Evolutionary conservation across 2,888 invertebrate genomes (phyloP).

Genomic region (Neoaliturus tenellus): DNA sequence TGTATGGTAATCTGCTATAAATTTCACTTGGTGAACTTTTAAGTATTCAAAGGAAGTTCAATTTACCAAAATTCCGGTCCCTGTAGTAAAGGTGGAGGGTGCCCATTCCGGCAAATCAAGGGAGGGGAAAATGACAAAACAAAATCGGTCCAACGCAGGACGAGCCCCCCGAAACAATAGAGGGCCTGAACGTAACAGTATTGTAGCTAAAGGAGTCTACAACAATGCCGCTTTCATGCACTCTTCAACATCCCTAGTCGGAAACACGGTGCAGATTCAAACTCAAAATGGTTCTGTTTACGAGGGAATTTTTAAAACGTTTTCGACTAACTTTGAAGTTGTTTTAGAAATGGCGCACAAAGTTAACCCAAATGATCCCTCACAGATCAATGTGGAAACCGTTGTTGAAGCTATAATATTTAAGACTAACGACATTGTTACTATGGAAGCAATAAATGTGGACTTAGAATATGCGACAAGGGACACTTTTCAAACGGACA

Average conservation of each 20-base stretch:
- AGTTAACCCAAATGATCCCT: conserved; percentile 79
- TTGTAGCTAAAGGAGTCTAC: conserved; percentile 90
- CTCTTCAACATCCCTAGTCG: conserved; percentile 90
- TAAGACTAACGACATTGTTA: conserved; percentile 89
- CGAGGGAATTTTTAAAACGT: conserved; percentile 94
- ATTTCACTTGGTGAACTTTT: conserved; percentile 41
- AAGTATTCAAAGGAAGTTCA: conserved; percentile 63
- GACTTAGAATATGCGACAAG: conserved; percentile 93
- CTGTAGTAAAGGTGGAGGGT: conserved; percentile 87
- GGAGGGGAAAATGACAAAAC: conserved; percentile 81
- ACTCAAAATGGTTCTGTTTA: conserved; percentile 89
- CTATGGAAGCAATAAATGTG: conserved; percentile 87
- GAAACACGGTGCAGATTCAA: conserved; percentile 87
- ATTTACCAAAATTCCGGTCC: conserved; percentile 89
- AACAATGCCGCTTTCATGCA: conserved; percentile 94
- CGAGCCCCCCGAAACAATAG: conserved; percentile 82
- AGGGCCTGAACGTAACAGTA: conserved; percentile 75
- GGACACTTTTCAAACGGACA: conserved; percentile 71
- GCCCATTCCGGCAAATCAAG: conserved; percentile 81
- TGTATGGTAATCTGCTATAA: conserved; percentile 12
- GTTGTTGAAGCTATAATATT: conserved; percentile 89
- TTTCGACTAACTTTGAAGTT: conserved; percentile 91
- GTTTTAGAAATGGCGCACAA: conserved; percentile 93
- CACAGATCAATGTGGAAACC: conserved; percentile 80
- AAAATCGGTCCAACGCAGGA: conserved; percentile 87